These are phyloP conservation scores for Pseudorectes ferrugineus DNA, from an alignment of 2,113 vertebrate species.

Conservation along the genomic window DNA sequence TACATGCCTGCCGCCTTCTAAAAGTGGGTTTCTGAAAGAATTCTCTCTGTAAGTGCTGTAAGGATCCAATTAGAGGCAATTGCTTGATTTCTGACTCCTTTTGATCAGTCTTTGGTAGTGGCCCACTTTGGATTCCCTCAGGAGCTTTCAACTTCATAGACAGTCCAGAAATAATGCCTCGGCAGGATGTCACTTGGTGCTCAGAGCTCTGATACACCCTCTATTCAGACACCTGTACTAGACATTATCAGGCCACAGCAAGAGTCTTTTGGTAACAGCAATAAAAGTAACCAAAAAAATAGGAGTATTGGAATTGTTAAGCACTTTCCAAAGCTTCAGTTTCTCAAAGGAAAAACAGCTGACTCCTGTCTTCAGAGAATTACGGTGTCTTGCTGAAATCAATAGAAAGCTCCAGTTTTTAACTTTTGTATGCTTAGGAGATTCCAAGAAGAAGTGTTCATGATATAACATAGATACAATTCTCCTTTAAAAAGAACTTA, in stretches of 20 bases:
- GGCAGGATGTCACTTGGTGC: slow-evolving; percentile 1
- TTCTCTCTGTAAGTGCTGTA: neutral
- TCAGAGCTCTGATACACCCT: slow-evolving; percentile 32
- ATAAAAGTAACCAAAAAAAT: neutral
- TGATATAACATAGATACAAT: neutral
- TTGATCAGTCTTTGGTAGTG: slow-evolving; percentile 39
- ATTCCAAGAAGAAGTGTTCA: neutral
- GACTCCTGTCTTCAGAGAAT: neutral
- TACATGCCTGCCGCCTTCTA: neutral
- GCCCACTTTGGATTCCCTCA: slow-evolving; percentile 31
- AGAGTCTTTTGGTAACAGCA: slow-evolving; percentile 23
- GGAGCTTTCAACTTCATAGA: slow-evolving; percentile 35
- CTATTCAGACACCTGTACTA: slow-evolving; percentile 28
- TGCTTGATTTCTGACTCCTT: slow-evolving; percentile 50
- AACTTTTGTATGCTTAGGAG: neutral
- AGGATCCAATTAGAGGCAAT: slow-evolving; percentile 57
- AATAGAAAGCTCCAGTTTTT: neutral
- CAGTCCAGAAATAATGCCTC: slow-evolving; percentile 41
- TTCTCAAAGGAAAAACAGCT: neutral
- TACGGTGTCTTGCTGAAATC: neutral
- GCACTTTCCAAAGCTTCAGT: slow-evolving; percentile 7
- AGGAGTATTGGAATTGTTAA: slow-evolving; percentile 14
- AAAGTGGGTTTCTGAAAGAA: slow-evolving; percentile 23
- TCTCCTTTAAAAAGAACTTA: neutral
- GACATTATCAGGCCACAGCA: slow-evolving; percentile 45